A percentile compares a stretch with the other conserved stretches of the same genome.
These are phyloP conservation scores for Tillus elongatus DNA, from an alignment of 2,888 invertebrate species.

Conservation along the genomic window DNA sequence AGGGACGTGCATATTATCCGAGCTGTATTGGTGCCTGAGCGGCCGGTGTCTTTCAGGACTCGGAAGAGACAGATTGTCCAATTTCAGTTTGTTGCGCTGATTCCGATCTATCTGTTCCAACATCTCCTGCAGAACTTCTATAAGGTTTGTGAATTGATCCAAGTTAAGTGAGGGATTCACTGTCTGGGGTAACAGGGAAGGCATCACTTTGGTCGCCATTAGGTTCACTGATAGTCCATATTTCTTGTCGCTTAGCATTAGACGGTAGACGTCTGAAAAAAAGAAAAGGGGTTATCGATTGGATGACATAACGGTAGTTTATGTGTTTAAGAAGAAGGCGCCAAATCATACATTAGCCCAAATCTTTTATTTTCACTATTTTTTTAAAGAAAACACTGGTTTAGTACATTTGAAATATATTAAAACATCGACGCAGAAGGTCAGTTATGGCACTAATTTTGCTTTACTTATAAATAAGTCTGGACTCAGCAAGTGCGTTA, in stretches of 20 bases:
- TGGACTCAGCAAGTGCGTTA: too few relatives aligned
- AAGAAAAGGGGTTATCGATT: too few relatives aligned
- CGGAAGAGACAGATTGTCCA: constrained; percentile 67
- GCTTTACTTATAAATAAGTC: too few relatives aligned
- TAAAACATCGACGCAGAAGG: too few relatives aligned
- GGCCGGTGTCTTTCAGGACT: constrained; percentile 69
- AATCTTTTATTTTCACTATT: too few relatives aligned
- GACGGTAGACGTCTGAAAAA: constrained; percentile 77
- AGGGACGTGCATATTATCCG: constrained; percentile 76
- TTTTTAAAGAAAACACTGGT: too few relatives aligned
- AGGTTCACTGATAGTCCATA: constrained; percentile 83
- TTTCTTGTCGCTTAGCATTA: constrained; percentile 82
- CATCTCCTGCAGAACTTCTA: constrained; percentile 88
- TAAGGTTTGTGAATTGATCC: constrained; percentile 69
- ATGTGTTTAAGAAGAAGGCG: too few relatives aligned
- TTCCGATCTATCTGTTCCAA: constrained; percentile 79
- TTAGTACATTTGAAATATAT: too few relatives aligned
- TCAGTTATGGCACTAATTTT: too few relatives aligned
- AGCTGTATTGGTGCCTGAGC: constrained; percentile 72
- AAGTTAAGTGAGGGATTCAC: constrained; percentile 79
- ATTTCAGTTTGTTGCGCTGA: constrained; percentile 80
- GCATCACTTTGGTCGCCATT: constrained; percentile 91
- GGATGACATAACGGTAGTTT: too few relatives aligned
- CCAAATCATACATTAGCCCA: too few relatives aligned
- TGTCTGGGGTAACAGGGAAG: constrained; percentile 82